Evolutionary conservation across 92 coral and sea anemone genomes (phyloP).

Genomic region (Phenganax stokvisi): DNA sequence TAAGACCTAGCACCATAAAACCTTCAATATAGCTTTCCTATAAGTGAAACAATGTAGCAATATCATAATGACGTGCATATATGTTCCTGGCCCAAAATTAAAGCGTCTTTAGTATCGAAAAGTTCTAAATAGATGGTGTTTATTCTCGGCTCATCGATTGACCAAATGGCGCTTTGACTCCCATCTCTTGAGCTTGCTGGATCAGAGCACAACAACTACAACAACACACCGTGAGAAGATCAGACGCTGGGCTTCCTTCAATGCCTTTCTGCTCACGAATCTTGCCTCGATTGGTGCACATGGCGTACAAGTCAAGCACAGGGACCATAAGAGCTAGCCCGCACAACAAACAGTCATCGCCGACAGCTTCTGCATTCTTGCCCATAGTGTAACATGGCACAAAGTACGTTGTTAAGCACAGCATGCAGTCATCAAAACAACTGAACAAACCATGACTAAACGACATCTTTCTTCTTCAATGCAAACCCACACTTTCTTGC

Average conservation of each 20-base stretch:
- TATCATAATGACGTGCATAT: neutral
- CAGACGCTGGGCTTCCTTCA: slow-evolving; percentile 61
- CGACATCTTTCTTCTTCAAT: slow-evolving; percentile 25
- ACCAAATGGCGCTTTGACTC: slow-evolving; percentile 90
- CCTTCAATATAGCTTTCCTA: too few species aligned
- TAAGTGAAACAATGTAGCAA: neutral
- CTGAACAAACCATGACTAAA: slow-evolving; percentile 73
- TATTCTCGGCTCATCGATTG: slow-evolving; percentile 58
- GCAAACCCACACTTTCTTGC: slow-evolving; percentile 35
- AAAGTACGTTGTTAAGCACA: slow-evolving; percentile 68
- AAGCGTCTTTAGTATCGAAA: neutral
- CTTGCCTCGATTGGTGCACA: slow-evolving; percentile 71
- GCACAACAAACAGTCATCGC: slow-evolving; percentile 89
- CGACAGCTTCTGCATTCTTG: slow-evolving; percentile 90
- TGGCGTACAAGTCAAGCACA: slow-evolving; percentile 64
- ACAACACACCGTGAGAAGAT: slow-evolving; percentile 72
- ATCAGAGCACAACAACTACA: slow-evolving; percentile 66
- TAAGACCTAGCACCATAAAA: too few species aligned
- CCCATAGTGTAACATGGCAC: slow-evolving; percentile 92
- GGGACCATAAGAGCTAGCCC: slow-evolving; percentile 73
- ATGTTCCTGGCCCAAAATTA: neutral
- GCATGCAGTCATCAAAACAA: slow-evolving; percentile 68
- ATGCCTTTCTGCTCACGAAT: slow-evolving; percentile 87
- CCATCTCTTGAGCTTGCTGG: slow-evolving; percentile 86
- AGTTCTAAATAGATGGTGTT: too few species aligned